phyloP scores from a whole-genome alignment of 1,140 invertebrate genomes.

The Pseudomyrmex flavicornis region DNA sequence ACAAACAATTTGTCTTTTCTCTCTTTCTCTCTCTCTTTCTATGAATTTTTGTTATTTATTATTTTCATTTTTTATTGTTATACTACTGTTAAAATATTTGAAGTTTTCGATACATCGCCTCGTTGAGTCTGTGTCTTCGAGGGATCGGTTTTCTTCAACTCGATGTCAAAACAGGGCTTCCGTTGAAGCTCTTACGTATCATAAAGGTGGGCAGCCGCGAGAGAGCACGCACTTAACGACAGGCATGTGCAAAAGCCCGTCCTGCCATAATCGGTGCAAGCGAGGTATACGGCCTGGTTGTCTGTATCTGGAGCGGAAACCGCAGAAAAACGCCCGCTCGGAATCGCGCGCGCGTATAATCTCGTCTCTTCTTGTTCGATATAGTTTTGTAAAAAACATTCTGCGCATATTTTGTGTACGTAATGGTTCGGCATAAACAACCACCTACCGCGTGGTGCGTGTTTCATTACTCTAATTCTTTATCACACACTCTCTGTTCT shows the following conservation, averaged over 20 bases:
- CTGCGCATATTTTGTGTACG: neutral
- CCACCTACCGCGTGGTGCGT: neutral
- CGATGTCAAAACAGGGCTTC: slow-evolving; percentile 59
- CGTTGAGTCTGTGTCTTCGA: neutral
- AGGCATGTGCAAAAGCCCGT: slow-evolving; percentile 65
- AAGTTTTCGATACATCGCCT: neutral
- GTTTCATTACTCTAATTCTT: slow-evolving; percentile 11
- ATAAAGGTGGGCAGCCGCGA: slow-evolving; percentile 56
- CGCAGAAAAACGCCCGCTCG: slow-evolving; percentile 73
- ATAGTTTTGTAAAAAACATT: slow-evolving; percentile 22
- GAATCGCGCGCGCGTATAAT: slow-evolving; percentile 56
- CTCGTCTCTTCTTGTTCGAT: slow-evolving; percentile 22
- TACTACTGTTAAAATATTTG: neutral
- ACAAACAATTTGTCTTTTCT: neutral
- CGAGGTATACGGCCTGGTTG: slow-evolving; percentile 76
- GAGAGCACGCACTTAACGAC: slow-evolving; percentile 63
- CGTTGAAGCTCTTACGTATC: slow-evolving; percentile 50
- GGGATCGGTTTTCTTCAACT: slow-evolving; percentile 28
- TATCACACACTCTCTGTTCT: neutral
- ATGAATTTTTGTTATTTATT: too few relatives aligned
- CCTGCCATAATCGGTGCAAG: slow-evolving; percentile 75
- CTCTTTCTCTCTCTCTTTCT: too few relatives aligned
- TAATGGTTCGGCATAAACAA: slow-evolving; percentile 1
- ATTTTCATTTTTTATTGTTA: neutral
- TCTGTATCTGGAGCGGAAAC: slow-evolving; percentile 81